Conservation (phyloP, 2,888 invertebrate species). For the Notodonta dromedarius region DNA sequence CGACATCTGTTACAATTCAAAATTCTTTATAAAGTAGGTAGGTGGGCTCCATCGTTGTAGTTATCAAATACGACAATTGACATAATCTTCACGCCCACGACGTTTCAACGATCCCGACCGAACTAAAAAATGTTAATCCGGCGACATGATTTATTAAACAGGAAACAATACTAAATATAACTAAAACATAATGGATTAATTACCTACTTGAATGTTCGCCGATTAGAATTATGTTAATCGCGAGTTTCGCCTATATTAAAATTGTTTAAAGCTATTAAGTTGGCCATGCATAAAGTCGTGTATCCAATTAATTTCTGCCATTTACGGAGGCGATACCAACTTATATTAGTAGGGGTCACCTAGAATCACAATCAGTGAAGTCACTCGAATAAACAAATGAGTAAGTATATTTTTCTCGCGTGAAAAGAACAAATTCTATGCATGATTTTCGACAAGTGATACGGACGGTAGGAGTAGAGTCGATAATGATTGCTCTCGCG, state of each 20-base stretch:
- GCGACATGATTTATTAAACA: constrained; percentile 29
- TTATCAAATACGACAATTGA: constrained; percentile 39
- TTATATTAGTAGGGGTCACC: constrained; percentile 5
- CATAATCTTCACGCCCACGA: constrained; percentile 39
- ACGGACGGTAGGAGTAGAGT: constrained; percentile 49
- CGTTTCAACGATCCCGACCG: constrained; percentile 31
- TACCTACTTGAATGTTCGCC: constrained; percentile 5
- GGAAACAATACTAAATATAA: constrained; percentile 11
- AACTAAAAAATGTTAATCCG: constrained; percentile 30
- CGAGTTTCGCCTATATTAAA: neutral
- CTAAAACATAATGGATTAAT: constrained; percentile 7
- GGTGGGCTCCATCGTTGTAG: constrained; percentile 36
- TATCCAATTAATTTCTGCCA: constrained; percentile 6
- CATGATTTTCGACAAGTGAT: constrained; percentile 70
- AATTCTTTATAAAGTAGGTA: constrained; percentile 30
- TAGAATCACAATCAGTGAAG: constrained; percentile 7
- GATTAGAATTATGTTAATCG: constrained; percentile 8
- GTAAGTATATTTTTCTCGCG: constrained; percentile 25
- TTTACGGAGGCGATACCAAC: neutral
- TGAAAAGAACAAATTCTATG: constrained; percentile 42
- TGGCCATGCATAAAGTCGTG: constrained; percentile 2
- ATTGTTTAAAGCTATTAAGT: constrained; percentile 6
- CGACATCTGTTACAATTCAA: constrained; percentile 25
- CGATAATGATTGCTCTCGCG: constrained; percentile 64
- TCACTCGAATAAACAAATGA: constrained; percentile 27